Percentiles rank a stretch among this genome's conserved stretches.
Conservation (phyloP, 2,113 vertebrate genomes). For the Electrona antarctica region DNA sequence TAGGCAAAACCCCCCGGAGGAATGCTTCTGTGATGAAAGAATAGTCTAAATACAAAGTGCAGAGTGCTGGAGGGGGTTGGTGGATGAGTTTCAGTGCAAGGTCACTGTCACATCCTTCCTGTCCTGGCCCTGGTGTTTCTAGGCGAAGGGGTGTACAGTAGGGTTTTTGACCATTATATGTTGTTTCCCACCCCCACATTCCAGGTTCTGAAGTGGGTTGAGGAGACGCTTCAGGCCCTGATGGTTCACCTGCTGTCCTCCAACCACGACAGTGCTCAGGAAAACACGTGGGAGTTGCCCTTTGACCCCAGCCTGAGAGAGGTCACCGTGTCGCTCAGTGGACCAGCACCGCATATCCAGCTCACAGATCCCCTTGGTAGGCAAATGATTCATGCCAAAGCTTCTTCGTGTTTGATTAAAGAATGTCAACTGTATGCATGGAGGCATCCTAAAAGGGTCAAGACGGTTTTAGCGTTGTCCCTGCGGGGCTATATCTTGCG, state of each 20-base stretch:
- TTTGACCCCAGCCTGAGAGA: constrained; percentile 91
- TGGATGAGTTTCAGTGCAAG: not conserved
- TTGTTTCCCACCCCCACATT: constrained; percentile 10
- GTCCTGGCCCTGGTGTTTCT: constrained; percentile 24
- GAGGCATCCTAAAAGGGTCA: too few species aligned
- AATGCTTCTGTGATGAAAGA: constrained; percentile 57
- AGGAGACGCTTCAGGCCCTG: constrained; percentile 89
- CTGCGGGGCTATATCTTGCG: too few species aligned
- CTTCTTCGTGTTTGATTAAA: not conserved
- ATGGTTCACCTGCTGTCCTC: constrained; percentile 92
- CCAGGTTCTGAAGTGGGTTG: constrained; percentile 94
- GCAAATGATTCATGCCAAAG: not conserved
- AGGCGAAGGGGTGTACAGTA: constrained; percentile 26
- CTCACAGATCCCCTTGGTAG: constrained; percentile 87
- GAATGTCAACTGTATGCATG: not conserved
- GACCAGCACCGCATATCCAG: constrained; percentile 85
- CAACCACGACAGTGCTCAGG: constrained; percentile 83
- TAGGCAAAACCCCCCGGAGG: constrained; percentile 52
- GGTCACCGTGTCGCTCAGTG: constrained; percentile 91
- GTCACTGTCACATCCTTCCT: constrained; percentile 36
- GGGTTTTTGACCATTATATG: constrained; percentile 11
- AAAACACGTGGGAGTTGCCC: constrained; percentile 85
- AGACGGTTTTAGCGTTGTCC: too few species aligned
- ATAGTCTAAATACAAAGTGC: constrained; percentile 54
- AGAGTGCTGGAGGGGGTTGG: constrained; percentile 20